These are phyloP conservation scores for Orussus abietinus DNA, from an alignment of 1,140 invertebrate species.

Conservation along the genomic window DNA sequence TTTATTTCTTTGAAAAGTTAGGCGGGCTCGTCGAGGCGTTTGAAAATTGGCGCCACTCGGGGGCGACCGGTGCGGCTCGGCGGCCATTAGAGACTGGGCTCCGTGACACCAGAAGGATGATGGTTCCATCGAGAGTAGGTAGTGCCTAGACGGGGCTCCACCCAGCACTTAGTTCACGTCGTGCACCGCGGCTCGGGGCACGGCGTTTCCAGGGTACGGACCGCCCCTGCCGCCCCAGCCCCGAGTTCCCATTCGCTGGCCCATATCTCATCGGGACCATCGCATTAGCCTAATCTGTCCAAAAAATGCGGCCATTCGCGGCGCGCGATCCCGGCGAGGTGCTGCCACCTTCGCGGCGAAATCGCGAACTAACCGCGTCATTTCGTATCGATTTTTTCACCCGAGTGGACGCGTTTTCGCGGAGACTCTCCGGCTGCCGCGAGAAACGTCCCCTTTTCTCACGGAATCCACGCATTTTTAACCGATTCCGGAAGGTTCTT, in stretches of 20 bases:
- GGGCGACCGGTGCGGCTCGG: constrained; percentile 30
- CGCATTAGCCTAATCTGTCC: constrained; percentile 51
- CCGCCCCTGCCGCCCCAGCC: constrained; percentile 44
- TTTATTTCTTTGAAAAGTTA: no score
- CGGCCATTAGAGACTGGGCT: constrained; percentile 45
- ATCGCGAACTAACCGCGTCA: constrained; percentile 33
- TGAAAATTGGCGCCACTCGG: constrained; percentile 44
- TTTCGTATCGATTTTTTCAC: constrained; percentile 41
- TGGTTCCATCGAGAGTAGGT: constrained; percentile 52
- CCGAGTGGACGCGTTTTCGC: constrained; percentile 1
- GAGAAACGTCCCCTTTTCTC: no score
- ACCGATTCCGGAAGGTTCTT: no score
- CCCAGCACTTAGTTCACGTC: constrained; percentile 53
- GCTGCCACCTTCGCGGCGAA: constrained; percentile 41
- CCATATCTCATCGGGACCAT: constrained; percentile 52
- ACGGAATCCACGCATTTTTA: no score
- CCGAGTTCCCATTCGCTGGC: constrained; percentile 51
- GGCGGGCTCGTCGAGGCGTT: no score
- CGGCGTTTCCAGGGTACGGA: constrained; percentile 49
- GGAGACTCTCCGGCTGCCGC: no score
- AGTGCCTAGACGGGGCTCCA: constrained; percentile 52
- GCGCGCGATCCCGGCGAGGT: constrained; percentile 39
- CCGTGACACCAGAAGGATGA: constrained; percentile 45
- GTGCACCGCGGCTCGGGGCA: constrained; percentile 45
- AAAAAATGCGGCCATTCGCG: no score